Conservation (phyloP, 1,140 invertebrate genomes). For the Drosophila leontia region DNA sequence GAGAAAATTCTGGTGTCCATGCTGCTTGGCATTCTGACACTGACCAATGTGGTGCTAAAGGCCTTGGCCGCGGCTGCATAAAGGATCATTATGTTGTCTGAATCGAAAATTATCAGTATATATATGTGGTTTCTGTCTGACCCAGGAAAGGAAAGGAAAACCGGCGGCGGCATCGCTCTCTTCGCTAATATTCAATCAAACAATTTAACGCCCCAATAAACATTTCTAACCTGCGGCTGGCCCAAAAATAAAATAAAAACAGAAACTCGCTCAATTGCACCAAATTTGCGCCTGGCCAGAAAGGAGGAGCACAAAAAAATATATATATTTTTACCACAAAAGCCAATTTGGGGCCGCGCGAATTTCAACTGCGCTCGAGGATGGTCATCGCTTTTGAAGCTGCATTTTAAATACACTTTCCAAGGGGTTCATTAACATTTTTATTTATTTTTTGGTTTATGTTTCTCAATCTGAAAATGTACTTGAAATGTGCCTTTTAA, state of each 20-base stretch:
- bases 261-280: conserved; percentile 68
- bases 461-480: no score
- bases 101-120: conserved; percentile 7
- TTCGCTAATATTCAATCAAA: conserved; percentile 78
- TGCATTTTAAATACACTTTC: conserved; percentile 15
- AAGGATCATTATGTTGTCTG: conserved; percentile 26
- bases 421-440: background rate
- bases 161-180: conserved; percentile 29
- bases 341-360: conserved; percentile 44
- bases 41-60: conserved; percentile 52
- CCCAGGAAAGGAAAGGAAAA: background rate
- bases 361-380: conserved; percentile 43
- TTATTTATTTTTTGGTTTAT: no score
- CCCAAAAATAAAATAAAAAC: conserved; percentile 38
- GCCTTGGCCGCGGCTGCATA: conserved; percentile 39
- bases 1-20: conserved; percentile 61
- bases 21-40: conserved; percentile 12
- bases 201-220: conserved; percentile 78
- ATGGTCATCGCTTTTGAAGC: conserved; percentile 36
- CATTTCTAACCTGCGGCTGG: conserved; percentile 66
- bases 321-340: conserved; percentile 58
- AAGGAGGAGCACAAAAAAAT: conserved; percentile 11
- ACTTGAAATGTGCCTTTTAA: no score
- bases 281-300: conserved; percentile 64
- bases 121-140: conserved; percentile 10